Evolutionary conservation across 64 coral and sea anemone species (phyloP).

Genomic region (Catalaphyllia jardinei): DNA sequence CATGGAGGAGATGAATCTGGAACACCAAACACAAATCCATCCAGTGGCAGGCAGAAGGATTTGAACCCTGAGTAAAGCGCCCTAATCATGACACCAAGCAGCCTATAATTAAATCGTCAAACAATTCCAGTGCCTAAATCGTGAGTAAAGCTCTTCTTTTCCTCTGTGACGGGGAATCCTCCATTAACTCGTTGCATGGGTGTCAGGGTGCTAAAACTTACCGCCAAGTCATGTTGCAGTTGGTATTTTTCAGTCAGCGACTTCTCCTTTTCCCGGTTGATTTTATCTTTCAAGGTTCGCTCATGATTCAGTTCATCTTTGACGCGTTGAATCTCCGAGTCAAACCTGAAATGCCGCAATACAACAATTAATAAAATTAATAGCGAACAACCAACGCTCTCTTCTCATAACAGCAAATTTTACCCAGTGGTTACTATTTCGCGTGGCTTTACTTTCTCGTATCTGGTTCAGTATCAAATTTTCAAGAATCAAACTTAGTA

Average conservation of each 20-base stretch:
- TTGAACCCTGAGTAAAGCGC: no score
- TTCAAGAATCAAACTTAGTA: no score
- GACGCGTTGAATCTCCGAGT: slow-evolving; percentile 52
- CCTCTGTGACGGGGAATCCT: no score
- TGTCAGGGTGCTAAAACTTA: background rate
- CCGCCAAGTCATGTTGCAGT: slow-evolving; percentile 64
- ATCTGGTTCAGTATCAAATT: background rate
- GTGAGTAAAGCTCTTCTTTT: no score
- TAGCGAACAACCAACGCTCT: background rate
- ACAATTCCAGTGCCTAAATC: no score
- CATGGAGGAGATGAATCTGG: no score
- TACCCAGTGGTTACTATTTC: background rate
- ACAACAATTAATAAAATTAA: background rate
- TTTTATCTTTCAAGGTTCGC: slow-evolving; percentile 63
- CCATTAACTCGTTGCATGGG: no score
- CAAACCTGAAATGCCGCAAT: slow-evolving; percentile 48
- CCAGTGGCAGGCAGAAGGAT: no score
- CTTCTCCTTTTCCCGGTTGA: slow-evolving; percentile 80
- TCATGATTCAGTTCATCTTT: slow-evolving; percentile 70
- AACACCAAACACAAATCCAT: no score
- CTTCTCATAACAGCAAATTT: background rate
- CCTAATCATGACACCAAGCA: no score
- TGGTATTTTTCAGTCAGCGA: slow-evolving; percentile 54
- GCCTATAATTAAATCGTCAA: no score
- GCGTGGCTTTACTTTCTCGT: background rate